Conservation (phyloP, 1,140 invertebrate genomes). For the Potamilus streckersoni region DNA sequence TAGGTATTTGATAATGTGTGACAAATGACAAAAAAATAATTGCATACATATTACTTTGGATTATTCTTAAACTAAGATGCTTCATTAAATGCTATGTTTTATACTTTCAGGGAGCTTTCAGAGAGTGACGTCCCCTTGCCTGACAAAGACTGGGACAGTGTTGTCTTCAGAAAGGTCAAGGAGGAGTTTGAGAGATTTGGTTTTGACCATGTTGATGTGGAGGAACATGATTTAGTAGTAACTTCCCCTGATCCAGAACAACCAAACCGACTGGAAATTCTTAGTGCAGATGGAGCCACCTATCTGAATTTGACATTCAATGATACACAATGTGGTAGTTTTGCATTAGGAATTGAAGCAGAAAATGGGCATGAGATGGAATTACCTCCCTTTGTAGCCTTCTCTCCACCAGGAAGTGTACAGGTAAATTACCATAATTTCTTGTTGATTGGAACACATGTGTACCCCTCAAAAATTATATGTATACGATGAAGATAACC, state of each 20-base stretch:
- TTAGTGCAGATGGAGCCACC: constrained; percentile 8
- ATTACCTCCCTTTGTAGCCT: background rate
- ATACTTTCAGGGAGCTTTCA: too few relatives aligned
- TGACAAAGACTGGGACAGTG: background rate
- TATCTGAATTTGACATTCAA: constrained; percentile 1
- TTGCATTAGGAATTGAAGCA: background rate
- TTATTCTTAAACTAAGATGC: too few relatives aligned
- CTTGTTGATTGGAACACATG: too few relatives aligned
- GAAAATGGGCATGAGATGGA: background rate
- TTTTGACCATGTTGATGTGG: constrained; percentile 15
- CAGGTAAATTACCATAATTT: constrained; percentile 2
- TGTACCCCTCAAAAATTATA: too few relatives aligned
- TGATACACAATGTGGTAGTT: background rate
- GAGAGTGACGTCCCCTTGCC: too few relatives aligned
- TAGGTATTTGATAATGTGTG: too few relatives aligned
- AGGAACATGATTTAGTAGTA: constrained; percentile 18
- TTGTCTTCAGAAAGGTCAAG: background rate
- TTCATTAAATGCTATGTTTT: too few relatives aligned
- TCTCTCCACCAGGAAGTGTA: constrained; percentile 4
- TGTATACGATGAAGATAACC: too few relatives aligned
- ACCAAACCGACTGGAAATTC: constrained; percentile 20
- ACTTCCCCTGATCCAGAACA: constrained; percentile 21
- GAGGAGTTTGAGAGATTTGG: constrained; percentile 10
- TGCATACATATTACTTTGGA: too few relatives aligned
- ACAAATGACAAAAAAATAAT: too few relatives aligned